These are phyloP conservation scores for Rhynchotus rufescens DNA, from an alignment of 2,797 vertebrate genomes.

Conservation along the genomic window DNA sequence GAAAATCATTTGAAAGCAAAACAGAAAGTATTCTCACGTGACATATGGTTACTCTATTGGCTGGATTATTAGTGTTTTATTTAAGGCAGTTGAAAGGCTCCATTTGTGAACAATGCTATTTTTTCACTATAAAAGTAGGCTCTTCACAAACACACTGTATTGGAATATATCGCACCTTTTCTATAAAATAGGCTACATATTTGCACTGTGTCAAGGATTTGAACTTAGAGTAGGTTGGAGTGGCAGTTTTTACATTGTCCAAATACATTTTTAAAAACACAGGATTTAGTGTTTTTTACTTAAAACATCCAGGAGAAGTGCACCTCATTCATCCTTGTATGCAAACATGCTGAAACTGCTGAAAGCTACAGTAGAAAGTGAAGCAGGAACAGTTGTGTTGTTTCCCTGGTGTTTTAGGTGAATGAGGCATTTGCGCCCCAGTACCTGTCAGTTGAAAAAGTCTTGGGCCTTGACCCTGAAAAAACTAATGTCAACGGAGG, in stretches of 20 bases:
- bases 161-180: background rate
- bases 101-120: background rate
- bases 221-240: background rate
- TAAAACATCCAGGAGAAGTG: background rate
- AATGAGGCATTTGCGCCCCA: constrained; percentile 97
- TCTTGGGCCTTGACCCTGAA: constrained; percentile 87
- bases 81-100: background rate
- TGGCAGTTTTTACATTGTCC: background rate
- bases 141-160: background rate
- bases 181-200: no score
- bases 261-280: background rate
- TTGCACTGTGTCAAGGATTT: background rate
- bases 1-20: background rate
- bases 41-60: fast-evolving
- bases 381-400: fast-evolving
- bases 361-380: background rate
- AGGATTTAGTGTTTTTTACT: background rate
- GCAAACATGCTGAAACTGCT: fast-evolving
- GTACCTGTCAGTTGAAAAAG: constrained; percentile 90
- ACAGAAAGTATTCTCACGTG: background rate
- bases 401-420: constrained; percentile 80
- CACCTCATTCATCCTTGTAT: background rate
- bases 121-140: background rate
- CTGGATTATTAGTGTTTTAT: background rate
- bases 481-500: constrained; percentile 93